These are phyloP conservation scores for Etheostoma perlongum DNA, from an alignment of 2,797 vertebrate genomes.

Conservation along the genomic window DNA sequence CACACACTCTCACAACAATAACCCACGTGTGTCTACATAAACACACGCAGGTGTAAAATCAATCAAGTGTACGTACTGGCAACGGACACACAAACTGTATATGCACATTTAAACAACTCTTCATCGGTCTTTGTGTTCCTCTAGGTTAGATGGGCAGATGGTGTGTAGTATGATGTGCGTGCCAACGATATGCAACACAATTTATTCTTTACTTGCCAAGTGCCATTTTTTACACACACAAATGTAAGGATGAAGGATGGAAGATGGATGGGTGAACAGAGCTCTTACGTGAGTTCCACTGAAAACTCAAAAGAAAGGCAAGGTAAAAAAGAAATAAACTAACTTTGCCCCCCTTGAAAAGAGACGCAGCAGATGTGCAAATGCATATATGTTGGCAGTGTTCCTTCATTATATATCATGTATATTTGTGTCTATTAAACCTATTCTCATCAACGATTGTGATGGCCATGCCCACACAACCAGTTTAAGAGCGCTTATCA, in stretches of 20 bases:
- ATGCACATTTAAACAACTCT: background rate
- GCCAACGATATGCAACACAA: background rate
- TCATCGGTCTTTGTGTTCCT: slow-evolving; percentile 1
- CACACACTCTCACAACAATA: no score
- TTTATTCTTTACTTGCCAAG: no score
- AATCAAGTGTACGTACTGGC: slow-evolving; percentile 2
- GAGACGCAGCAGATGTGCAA: background rate
- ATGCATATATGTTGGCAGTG: background rate
- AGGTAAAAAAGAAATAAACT: slow-evolving; percentile 2
- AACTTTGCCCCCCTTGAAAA: slow-evolving; percentile 1
- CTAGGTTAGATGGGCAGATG: slow-evolving; percentile 33
- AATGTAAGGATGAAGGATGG: slow-evolving; percentile 15
- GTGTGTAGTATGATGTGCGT: slow-evolving; percentile 9
- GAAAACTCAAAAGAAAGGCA: slow-evolving; percentile 17
- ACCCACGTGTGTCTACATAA: no score
- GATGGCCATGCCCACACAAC: no score
- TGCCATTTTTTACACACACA: no score
- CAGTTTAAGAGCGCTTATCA: no score
- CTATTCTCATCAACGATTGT: no score
- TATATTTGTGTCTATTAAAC: no score
- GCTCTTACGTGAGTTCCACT: slow-evolving; percentile 1
- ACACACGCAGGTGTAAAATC: background rate
- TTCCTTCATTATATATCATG: background rate
- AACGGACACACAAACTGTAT: background rate
- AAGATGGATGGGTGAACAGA: slow-evolving; percentile 8